phyloP scores from a whole-genome alignment of 2,797 vertebrate genomes.

The Xenops minutus region DNA sequence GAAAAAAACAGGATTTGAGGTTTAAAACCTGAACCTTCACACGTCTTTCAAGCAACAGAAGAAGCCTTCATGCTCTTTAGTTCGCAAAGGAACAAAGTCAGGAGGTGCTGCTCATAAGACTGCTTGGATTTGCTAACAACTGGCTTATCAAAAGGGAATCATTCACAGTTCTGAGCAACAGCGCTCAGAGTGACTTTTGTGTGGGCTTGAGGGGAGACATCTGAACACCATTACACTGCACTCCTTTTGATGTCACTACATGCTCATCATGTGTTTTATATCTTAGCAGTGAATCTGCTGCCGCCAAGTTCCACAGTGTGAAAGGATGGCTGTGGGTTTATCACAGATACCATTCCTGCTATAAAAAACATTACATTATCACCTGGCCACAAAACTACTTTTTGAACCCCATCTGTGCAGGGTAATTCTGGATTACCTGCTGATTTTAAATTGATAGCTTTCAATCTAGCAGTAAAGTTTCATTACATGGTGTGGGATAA shows the following conservation, averaged over 20 bases:
- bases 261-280: constrained; percentile 30
- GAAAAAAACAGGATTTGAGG: constrained; percentile 51
- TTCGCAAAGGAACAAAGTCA: constrained; percentile 9
- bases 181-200: constrained; percentile 7
- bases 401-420: neutral
- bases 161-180: neutral
- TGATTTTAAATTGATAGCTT: neutral
- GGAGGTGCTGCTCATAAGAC: constrained; percentile 52
- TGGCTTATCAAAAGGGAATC: constrained; percentile 7
- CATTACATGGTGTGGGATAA: neutral
- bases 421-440: neutral
- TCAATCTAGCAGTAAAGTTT: neutral
- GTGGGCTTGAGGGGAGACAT: constrained; percentile 19
- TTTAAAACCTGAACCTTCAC: constrained; percentile 55
- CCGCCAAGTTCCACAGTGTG: neutral
- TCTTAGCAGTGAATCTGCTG: constrained; percentile 6
- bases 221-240: constrained; percentile 22
- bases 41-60: constrained; percentile 43
- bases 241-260: constrained; percentile 28
- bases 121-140: constrained; percentile 7
- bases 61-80: constrained; percentile 15
- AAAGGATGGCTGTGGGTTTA: neutral
- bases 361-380: neutral
- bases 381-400: neutral
- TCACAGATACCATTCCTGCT: neutral